These are phyloP conservation scores for Oceanodroma leucorhoa DNA, from an alignment of 2,797 vertebrate genomes.

Conservation along the genomic window DNA sequence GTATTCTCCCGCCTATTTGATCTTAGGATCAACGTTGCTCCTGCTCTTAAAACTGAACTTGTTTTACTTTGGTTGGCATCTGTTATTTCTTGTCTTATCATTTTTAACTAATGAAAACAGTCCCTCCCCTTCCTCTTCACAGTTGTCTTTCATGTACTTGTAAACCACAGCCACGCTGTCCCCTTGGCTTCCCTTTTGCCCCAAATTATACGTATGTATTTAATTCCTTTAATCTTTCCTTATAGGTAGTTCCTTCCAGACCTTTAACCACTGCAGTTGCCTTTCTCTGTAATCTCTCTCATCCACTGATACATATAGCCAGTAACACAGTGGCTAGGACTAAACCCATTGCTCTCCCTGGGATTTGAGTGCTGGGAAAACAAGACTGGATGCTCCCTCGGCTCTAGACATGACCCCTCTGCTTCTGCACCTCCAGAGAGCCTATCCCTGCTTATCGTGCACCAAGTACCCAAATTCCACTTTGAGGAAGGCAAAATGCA, in stretches of 20 bases:
- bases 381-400: background rate
- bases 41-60: background rate
- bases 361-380: background rate
- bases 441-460: background rate
- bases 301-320: background rate
- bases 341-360: background rate
- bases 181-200: slow-evolving; percentile 4
- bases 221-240: slow-evolving; percentile 55
- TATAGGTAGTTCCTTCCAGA: slow-evolving; percentile 28
- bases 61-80: background rate
- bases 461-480: background rate
- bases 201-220: slow-evolving; percentile 13
- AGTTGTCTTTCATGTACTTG: slow-evolving; percentile 34
- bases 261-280: slow-evolving; percentile 36
- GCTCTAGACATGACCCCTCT: background rate
- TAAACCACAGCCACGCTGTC: slow-evolving; percentile 6
- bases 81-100: slow-evolving; percentile 41
- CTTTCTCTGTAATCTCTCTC: slow-evolving; percentile 14
- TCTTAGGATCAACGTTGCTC: background rate
- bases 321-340: background rate
- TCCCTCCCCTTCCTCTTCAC: slow-evolving; percentile 21
- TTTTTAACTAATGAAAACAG: slow-evolving; percentile 24
- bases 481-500: background rate
- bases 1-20: background rate
- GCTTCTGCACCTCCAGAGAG: background rate